A percentile compares a stretch with the other conserved stretches of the same genome.
These are phyloP conservation scores for Ornithoptera priamus DNA, from an alignment of 2,888 invertebrate species.

Conservation along the genomic window DNA sequence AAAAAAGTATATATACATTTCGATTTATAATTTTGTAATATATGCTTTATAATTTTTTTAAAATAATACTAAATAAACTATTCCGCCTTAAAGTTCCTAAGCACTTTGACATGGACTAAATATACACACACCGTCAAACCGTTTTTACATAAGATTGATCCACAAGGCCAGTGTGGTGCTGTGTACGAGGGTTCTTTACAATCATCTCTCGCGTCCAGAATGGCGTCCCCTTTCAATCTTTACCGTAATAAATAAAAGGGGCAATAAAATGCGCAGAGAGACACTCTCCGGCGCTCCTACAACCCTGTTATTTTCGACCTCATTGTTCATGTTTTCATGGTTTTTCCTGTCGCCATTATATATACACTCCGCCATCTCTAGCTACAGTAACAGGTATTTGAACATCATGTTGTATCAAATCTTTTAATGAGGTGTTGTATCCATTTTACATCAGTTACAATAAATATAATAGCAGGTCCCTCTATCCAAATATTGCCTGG, in stretches of 20 bases:
- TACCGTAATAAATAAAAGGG: conserved; percentile 77
- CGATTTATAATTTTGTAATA: too few relatives aligned
- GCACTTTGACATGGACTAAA: not conserved
- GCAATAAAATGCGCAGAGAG: conserved; percentile 65
- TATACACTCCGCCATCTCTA: conserved; percentile 30
- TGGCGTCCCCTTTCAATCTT: conserved; percentile 77
- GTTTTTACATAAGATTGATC: conserved; percentile 33
- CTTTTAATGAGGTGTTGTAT: not conserved
- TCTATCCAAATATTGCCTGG: not conserved
- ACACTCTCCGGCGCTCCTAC: conserved; percentile 40
- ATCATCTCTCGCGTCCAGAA: conserved; percentile 61
- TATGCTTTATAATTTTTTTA: too few relatives aligned
- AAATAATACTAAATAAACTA: not conserved
- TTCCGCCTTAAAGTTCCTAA: not conserved
- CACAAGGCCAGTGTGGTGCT: conserved; percentile 40
- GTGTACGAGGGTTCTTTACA: conserved; percentile 52
- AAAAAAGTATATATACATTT: too few relatives aligned
- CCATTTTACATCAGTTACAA: not conserved
- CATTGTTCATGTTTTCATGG: conserved; percentile 53
- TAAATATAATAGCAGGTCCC: not conserved
- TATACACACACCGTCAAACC: conserved; percentile 6
- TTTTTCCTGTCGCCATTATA: conserved; percentile 39
- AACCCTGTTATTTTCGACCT: conserved; percentile 38
- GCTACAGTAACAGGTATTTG: not conserved
- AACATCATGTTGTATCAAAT: conserved; percentile 5